A percentile compares a stretch with the other conserved stretches of the same genome.
Evolutionary conservation across 2,888 invertebrate genomes (phyloP).

Genomic region (Drosophila cognata): DNA sequence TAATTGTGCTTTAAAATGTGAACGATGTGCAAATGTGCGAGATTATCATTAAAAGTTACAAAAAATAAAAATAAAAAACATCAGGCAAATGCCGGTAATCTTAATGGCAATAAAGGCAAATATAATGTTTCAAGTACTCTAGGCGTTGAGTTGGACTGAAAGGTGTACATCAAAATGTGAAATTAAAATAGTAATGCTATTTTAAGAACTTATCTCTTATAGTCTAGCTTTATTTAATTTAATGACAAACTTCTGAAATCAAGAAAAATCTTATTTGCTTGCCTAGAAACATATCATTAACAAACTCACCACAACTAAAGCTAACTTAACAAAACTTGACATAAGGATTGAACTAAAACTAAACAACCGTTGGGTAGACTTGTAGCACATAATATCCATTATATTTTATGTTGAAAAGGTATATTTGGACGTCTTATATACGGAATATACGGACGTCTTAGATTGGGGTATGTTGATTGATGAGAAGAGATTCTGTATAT

Average conservation of each 20-base stretch:
- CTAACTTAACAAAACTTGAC: constrained; percentile 24
- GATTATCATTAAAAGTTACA: background rate
- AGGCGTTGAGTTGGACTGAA: background rate
- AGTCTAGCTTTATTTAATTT: background rate
- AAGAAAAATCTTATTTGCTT: background rate
- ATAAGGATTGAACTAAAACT: constrained; percentile 45
- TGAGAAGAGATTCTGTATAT: constrained; percentile 7
- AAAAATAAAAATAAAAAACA: background rate
- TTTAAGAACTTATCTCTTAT: background rate
- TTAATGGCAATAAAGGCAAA: constrained; percentile 3
- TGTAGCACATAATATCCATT: constrained; percentile 18
- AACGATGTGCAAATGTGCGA: constrained; percentile 4
- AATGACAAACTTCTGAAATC: background rate
- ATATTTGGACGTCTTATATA: background rate
- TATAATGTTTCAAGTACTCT: background rate
- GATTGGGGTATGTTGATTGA: constrained; percentile 49
- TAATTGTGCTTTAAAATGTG: background rate
- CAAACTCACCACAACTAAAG: constrained; percentile 11
- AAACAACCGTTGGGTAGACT: constrained; percentile 51
- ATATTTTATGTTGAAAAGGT: constrained; percentile 21
- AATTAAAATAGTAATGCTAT: background rate
- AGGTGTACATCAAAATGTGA: background rate
- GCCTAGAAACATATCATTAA: background rate
- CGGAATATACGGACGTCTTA: background rate
- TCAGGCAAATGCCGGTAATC: background rate